Conservation (phyloP, 92 coral and sea anemone species). For the Umimayanthus chanpuru region DNA sequence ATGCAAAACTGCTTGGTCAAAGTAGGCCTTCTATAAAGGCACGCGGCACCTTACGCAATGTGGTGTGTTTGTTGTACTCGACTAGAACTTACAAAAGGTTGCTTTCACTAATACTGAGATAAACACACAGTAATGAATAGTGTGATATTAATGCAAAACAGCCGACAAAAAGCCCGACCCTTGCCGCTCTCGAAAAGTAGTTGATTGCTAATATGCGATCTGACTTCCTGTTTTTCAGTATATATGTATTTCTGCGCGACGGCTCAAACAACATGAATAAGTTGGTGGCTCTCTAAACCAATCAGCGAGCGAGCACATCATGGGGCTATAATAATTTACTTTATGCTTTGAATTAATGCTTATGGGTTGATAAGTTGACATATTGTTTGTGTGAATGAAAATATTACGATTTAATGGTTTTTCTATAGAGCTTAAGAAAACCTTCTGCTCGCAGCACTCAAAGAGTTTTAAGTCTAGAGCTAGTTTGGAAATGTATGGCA, state of each 20-base stretch:
- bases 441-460: not conserved
- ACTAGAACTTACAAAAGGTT: not conserved
- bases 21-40: not conserved
- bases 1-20: too few species aligned
- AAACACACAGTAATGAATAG: not conserved
- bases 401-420: not conserved
- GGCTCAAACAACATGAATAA: too few species aligned
- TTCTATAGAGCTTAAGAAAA: not conserved
- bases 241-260: not conserved
- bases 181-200: not conserved
- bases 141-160: too few species aligned
- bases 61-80: not conserved
- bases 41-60: not conserved
- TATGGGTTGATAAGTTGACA: not conserved
- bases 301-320: not conserved
- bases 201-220: not conserved
- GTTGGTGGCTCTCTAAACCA: not conserved
- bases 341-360: too few species aligned
- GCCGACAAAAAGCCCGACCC: not conserved
- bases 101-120: not conserved
- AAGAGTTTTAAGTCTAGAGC: too few species aligned
- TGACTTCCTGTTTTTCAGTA: not conserved
- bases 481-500: not conserved
- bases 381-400: not conserved
- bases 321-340: not conserved